Base-by-base conservation (phyloP, 2,888 invertebrate genomes). In the Graphium colonna region DNA sequence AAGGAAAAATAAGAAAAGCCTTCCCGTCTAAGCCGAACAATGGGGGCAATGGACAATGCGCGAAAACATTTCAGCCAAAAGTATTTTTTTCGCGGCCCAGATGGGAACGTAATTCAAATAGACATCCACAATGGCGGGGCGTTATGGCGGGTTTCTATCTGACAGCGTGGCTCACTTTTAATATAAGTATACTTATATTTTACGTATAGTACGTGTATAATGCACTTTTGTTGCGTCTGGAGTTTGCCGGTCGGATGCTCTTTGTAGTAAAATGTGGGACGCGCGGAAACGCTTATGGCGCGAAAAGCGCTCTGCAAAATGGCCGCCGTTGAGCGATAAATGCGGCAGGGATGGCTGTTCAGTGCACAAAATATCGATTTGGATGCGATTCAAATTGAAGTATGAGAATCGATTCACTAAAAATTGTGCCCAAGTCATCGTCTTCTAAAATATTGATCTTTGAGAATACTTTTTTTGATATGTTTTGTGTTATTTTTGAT, bases 171-270 rank as follows among this genome's bases (percentile, higher is more conserved):
- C 17, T 28, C 28, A 28, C 52, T 53, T 53, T 28, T 28, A 28
- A 28, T 28, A 8, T 8, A 28, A 4, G 4, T 28, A 7, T 28
- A 8, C 8, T 4, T 28, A 8, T 28, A 28, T 8, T 28, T 8
- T 28, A 28, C 42, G 47, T 53, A 43, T n/a, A n/a, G n/a, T n/a
- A n/a, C 52, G 52, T 48, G 50, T 49, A 55, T 49, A 52, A 52
- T 52, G 51, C 38, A 44, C 53, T 58, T 52, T 58, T 53, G 53
- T 53, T 53, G 40, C 45, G 71, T 71, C 72, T 72, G 67, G 62
- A 63, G 67, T 70, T 71, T 68, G 74, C 69, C 68, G 71, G 66
- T 58, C 58, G 69, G 69, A 75, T 69, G 68, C 56, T 65, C 70
- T 69, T 73, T 70, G 71, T 70, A 58, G 62, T 60, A 60, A 67